Evolutionary conservation across 2,797 vertebrate genomes (phyloP).

Genomic region (Bryconaethiops microstoma): DNA sequence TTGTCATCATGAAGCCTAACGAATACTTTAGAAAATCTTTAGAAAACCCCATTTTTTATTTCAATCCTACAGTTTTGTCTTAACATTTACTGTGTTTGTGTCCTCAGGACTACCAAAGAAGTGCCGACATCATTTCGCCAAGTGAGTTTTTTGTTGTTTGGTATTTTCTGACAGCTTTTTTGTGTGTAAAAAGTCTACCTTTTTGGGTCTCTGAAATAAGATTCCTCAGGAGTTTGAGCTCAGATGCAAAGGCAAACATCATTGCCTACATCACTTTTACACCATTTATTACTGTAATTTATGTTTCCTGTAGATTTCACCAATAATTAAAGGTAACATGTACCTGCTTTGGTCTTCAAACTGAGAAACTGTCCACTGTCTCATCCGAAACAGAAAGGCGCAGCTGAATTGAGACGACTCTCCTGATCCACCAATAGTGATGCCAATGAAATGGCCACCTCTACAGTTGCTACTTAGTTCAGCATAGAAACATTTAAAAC

Average conservation of each 20-base stretch:
- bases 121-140: conserved; percentile 73
- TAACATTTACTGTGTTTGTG: not conserved
- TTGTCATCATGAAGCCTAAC: no score
- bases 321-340: not conserved
- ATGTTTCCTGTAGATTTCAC: not conserved
- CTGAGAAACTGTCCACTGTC: not conserved
- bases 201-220: no score
- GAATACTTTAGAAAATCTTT: no score
- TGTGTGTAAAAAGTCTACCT: no score
- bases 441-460: not conserved
- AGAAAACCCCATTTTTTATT: not conserved
- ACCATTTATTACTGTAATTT: not conserved
- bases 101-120: conserved; percentile 76
- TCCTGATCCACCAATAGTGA: not conserved
- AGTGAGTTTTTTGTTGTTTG: conserved; percentile 63
- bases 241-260: no score
- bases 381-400: conserved; percentile 30
- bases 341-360: not conserved
- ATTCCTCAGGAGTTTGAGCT: no score
- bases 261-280: not conserved
- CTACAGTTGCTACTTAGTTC: not conserved
- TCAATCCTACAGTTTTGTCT: not conserved
- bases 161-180: no score
- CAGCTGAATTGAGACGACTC: conserved; percentile 7
- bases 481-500: no score